Evolutionary conservation across 2,797 vertebrate genomes (phyloP).

Genomic region (Macropodus opercularis): DNA sequence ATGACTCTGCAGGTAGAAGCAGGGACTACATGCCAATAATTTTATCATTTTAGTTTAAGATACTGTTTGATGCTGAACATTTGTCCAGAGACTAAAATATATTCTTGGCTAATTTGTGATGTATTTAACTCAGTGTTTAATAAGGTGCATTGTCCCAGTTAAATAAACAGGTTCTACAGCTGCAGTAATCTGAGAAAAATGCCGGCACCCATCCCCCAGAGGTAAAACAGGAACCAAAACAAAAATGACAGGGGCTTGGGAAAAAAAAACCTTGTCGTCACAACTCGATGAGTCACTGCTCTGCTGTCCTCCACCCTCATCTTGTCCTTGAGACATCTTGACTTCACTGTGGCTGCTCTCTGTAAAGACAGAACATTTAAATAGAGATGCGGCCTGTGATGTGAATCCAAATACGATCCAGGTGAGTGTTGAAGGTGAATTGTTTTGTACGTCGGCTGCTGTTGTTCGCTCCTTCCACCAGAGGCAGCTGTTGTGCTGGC

Average conservation of each 20-base stretch:
- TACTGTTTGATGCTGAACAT: too few species aligned
- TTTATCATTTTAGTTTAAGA: too few species aligned
- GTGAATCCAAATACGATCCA: conserved; percentile 15
- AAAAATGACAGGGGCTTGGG: conserved; percentile 32
- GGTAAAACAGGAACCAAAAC: conserved; percentile 38
- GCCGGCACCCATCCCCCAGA: conserved; percentile 28
- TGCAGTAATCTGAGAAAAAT: conserved; percentile 21
- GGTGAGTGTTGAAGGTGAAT: conserved; percentile 7
- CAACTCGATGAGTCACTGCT: conserved; percentile 68
- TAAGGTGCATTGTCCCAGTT: not conserved
- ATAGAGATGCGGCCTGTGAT: conserved; percentile 20
- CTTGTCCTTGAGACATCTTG: conserved; percentile 42
- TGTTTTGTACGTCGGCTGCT: not conserved
- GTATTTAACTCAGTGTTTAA: not conserved
- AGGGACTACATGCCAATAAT: conserved; percentile 3
- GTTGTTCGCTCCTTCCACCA: conserved; percentile 45
- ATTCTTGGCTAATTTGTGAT: not conserved
- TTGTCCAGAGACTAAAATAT: too few species aligned
- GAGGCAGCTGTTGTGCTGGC: conserved; percentile 46
- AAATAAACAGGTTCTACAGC: conserved; percentile 2
- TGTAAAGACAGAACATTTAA: conserved; percentile 46
- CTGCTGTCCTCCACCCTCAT: conserved; percentile 32
- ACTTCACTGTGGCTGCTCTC: conserved; percentile 76
- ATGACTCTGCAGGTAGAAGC: conserved; percentile 16
- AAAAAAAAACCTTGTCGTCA: conserved; percentile 44